A percentile compares a stretch with the other conserved stretches of the same genome.
These are phyloP conservation scores for Eupithecia subfuscata DNA, from an alignment of 2,888 invertebrate species.

Conservation along the genomic window DNA sequence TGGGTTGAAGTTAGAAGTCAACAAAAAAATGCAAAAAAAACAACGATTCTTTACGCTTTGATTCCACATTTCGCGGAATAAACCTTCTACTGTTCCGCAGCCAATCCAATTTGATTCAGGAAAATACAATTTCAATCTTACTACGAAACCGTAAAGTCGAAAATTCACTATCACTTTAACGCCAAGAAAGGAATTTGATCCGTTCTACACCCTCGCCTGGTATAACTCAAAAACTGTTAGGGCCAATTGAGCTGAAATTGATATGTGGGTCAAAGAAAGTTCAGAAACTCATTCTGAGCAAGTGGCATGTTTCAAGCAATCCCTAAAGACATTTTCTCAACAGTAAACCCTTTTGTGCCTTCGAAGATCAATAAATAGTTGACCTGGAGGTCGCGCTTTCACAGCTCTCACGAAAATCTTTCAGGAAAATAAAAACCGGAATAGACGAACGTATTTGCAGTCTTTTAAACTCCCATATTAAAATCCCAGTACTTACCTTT, in stretches of 20 bases:
- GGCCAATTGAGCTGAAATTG: slow-evolving; percentile 39
- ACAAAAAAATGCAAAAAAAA: background rate
- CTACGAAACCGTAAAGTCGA: slow-evolving; percentile 7
- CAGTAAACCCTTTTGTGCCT: slow-evolving; percentile 36
- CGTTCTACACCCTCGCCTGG: slow-evolving; percentile 31
- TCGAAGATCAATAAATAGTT: slow-evolving; percentile 32
- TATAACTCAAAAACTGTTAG: slow-evolving; percentile 38
- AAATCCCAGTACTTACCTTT: background rate
- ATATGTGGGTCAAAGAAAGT: slow-evolving; percentile 40
- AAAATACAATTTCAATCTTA: slow-evolving; percentile 24
- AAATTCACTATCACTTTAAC: slow-evolving; percentile 15
- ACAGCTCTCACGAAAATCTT: slow-evolving; percentile 8
- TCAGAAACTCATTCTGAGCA: slow-evolving; percentile 36
- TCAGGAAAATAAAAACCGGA: background rate
- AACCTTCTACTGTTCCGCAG: slow-evolving; percentile 19
- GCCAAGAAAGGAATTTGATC: slow-evolving; percentile 18
- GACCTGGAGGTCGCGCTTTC: slow-evolving; percentile 14
- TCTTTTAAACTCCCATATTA: background rate
- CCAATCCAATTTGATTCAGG: slow-evolving; percentile 14
- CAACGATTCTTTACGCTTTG: background rate
- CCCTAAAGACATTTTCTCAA: slow-evolving; percentile 34
- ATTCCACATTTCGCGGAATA: slow-evolving; percentile 18
- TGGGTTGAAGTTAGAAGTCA: background rate
- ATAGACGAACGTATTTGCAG: background rate
- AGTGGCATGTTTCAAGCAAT: slow-evolving; percentile 37